Base-by-base conservation (phyloP, 2,888 invertebrate species). In the Agrypnus murinus region DNA sequence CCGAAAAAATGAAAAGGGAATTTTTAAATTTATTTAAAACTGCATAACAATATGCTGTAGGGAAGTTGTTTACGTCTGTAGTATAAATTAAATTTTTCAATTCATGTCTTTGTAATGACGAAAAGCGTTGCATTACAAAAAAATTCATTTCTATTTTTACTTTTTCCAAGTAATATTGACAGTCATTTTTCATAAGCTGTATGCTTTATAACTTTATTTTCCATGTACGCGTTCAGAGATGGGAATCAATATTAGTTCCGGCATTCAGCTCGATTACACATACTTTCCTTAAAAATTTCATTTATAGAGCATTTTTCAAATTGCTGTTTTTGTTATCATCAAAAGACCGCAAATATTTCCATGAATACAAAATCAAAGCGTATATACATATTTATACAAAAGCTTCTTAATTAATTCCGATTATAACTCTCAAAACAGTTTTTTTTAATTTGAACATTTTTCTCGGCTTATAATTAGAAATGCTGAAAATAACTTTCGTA, bases 201-300 rank as follows among this genome's bases (percentile, higher is more conserved):
- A 57, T 65, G 45, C 45, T 57, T 25, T 57, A 50, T 58, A 60
- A 66, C 66, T 66, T 66, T 60, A 66, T 59, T 66, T 66, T 66
- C 65, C 32, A 31, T 60, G 55, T 65, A 66, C 48, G 59, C 66
- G 59, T 53, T 40, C 48, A 66, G 66, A 60, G 25, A 25, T 66
- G 66, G 53, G 48, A 65, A 66, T 66, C 66, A 25, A 66, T 66
- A 66, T 66, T 66, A 59, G 60, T 66, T 66, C 65, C 60, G 66
- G 66, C 25, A 66, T 59, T 59, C 66, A 40, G 34, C 40, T 66
- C 66, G 66, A 66, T 66, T 66, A 59, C 59, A 65, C 57, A 65
- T 57, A 55, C 55, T 65, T 55, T 55, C 55, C 55, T 55, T 55
- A 55, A 55, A 55, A 55, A 55, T 55, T 55, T 55, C 55, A 38